These are phyloP conservation scores for Megathymus violae DNA, from an alignment of 1,140 invertebrate species.

Conservation along the genomic window DNA sequence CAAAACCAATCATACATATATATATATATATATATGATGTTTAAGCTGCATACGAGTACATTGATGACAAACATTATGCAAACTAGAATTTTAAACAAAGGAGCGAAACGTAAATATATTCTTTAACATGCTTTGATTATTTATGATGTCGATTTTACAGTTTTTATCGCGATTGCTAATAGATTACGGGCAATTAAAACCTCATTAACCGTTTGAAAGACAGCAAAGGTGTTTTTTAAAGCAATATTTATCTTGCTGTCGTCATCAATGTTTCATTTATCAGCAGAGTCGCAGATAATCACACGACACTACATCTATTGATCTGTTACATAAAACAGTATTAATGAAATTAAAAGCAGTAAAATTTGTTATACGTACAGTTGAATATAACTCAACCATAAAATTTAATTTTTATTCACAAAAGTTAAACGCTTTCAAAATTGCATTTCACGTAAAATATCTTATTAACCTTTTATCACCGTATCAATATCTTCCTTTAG, in stretches of 20 bases:
- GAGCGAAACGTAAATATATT: constrained; percentile 12
- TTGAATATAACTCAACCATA: neutral
- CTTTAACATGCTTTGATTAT: constrained; percentile 15
- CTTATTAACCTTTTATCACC: too few species aligned
- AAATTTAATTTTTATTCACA: too few species aligned
- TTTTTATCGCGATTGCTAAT: constrained; percentile 13
- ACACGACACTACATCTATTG: neutral
- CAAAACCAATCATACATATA: too few species aligned
- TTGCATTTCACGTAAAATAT: too few species aligned
- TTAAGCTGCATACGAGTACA: neutral
- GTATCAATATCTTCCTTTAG: too few species aligned
- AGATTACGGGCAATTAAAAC: constrained; percentile 26
- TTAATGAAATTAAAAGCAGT: too few species aligned
- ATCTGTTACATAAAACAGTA: neutral
- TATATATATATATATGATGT: too few species aligned
- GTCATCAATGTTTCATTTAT: constrained; percentile 20
- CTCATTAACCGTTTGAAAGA: constrained; percentile 23
- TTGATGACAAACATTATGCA: constrained; percentile 26
- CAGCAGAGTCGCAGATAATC: constrained; percentile 10
- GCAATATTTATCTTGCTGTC: constrained; percentile 10
- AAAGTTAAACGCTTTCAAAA: too few species aligned
- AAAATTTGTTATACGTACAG: neutral
- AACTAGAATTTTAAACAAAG: constrained; percentile 17
- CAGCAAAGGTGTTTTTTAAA: constrained; percentile 15
- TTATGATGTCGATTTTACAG: constrained; percentile 5